Base-by-base conservation (phyloP, 2,888 invertebrate genomes). In the Cryptops parisi region DNA sequence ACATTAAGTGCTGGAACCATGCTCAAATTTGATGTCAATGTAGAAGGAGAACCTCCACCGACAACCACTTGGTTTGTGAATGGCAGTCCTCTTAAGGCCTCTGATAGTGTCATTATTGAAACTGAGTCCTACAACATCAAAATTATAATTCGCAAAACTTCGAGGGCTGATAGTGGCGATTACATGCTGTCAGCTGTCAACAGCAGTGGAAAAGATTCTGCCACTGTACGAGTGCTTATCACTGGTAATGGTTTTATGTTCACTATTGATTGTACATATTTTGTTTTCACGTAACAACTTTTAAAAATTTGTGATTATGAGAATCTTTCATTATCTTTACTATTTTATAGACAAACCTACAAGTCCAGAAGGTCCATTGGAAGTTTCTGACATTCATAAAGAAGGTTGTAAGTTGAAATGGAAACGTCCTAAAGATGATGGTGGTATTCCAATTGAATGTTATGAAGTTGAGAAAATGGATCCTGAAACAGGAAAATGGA, bases 381-480 rank as follows among this genome's bases (percentile, higher is more conserved):
- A 85, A 74, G 82, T 85, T 53, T 81, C 84, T 15, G 91, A 93
- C 68, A 81, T 96, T 4, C 88, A 86, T 71, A 87, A 88, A 64
- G 88, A 94, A 62, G 90, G 91, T 2, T 91, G 90, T 61, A 87
- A 88, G 58, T 78, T 96, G 55, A 87, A 90, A 67, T 96, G 96
- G 96, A 91, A 93, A 70, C 76, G 90, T 49, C 94, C 94, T 1
- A 81, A 82, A 65, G 93, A 94, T 71, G 93, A 96, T 69, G 94
- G 94, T 44, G 94, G 94, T 25, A 79, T 81, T 58, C 93, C 94
- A 27, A 87, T 96, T 67, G 90, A 90, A 65, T 89, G 91, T 67
- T 98, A 94, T 73, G 84, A 94, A 68, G 81, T 98, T 47, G 97
- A 98, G 68, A 93, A 90, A 66, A 79, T 90, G 76, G 93, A 93